phyloP scores from a whole-genome alignment of 2,797 vertebrate species.

The Moxostoma hubbsi region DNA sequence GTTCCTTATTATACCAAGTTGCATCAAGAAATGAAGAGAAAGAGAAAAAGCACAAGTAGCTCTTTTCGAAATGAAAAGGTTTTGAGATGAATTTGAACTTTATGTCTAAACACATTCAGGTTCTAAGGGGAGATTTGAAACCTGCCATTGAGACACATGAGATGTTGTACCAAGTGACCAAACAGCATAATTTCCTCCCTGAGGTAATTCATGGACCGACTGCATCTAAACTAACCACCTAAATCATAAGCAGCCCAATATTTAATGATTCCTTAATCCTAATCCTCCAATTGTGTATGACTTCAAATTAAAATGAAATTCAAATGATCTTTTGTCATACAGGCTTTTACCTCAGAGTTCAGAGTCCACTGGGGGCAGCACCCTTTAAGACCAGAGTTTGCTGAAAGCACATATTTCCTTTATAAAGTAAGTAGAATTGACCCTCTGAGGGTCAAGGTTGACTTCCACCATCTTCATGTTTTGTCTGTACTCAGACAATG shows the following conservation, averaged over 20 bases:
- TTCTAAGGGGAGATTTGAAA: constrained; percentile 83
- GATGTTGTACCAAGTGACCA: constrained; percentile 87
- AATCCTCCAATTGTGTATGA: no score
- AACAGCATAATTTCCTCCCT: constrained; percentile 86
- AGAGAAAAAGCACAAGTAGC: no score
- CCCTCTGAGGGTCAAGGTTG: not conserved
- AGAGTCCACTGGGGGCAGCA: constrained; percentile 87
- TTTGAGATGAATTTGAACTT: not conserved
- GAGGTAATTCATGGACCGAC: constrained; percentile 70
- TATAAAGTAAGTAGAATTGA: constrained; percentile 75
- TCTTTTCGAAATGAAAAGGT: no score
- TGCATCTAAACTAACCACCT: not conserved
- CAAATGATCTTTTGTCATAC: constrained; percentile 17
- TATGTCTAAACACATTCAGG: constrained; percentile 63
- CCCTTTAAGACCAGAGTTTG: constrained; percentile 84
- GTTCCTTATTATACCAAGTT: constrained; percentile 56
- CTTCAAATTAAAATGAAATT: not conserved
- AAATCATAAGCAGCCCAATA: no score
- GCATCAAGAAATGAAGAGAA: no score
- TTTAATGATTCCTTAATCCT: no score
- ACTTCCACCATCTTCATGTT: not conserved
- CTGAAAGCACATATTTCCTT: constrained; percentile 87
- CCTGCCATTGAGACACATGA: constrained; percentile 87
- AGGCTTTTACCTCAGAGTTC: constrained; percentile 86
- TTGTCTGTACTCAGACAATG: not conserved